phyloP scores from a whole-genome alignment of 2,797 vertebrate species.

The Botia almorhae region DNA sequence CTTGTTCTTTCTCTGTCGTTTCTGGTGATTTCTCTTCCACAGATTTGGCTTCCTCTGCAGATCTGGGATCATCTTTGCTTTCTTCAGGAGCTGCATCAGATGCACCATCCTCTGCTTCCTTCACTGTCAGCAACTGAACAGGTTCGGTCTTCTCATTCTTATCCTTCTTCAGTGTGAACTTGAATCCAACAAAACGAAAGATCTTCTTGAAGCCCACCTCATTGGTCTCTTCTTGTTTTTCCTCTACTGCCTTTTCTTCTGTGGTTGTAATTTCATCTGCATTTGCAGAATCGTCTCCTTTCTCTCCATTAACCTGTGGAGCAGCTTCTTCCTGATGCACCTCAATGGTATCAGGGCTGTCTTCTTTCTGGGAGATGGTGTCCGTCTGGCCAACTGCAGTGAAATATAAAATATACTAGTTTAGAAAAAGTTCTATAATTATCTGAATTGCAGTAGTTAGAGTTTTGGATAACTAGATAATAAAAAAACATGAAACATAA shows the following conservation, averaged over 20 bases:
- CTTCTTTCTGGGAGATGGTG: constrained; percentile 82
- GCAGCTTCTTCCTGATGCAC: constrained; percentile 71
- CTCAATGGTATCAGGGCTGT: constrained; percentile 79
- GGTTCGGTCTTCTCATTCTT: constrained; percentile 90
- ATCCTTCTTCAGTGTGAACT: constrained; percentile 96
- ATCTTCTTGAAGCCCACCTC: constrained; percentile 98
- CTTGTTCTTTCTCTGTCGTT: constrained; percentile 65
- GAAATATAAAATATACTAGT: constrained; percentile 34
- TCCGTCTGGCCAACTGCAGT: constrained; percentile 90
- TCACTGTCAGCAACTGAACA: constrained; percentile 90
- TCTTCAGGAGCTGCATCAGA: constrained; percentile 65
- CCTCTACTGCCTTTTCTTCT: constrained; percentile 81
- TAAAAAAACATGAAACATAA: too few species aligned
- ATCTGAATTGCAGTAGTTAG: neutral
- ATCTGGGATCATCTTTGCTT: constrained; percentile 55
- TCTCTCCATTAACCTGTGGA: constrained; percentile 78
- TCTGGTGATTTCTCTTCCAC: constrained; percentile 66
- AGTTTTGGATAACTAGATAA: too few species aligned
- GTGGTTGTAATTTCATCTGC: constrained; percentile 71
- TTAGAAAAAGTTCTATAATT: neutral
- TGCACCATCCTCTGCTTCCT: constrained; percentile 73
- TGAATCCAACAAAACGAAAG: constrained; percentile 96
- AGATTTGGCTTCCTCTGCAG: constrained; percentile 60
- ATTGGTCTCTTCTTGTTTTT: constrained; percentile 79
- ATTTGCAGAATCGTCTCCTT: constrained; percentile 76